Evolutionary conservation across 2,113 vertebrate species (phyloP).

Genomic region (Tachysurus vachellii): DNA sequence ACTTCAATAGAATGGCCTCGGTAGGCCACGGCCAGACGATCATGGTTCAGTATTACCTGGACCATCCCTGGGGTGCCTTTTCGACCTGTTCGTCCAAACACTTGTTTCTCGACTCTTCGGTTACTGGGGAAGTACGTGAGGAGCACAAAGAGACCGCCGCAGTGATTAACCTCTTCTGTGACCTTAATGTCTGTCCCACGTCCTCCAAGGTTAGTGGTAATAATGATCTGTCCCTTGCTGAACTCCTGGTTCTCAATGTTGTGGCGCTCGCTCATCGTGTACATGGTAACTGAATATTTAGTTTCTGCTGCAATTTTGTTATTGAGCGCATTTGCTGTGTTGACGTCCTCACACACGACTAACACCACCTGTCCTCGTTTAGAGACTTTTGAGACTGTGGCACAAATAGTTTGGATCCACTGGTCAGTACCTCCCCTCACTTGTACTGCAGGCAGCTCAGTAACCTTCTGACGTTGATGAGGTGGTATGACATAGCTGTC

Average conservation of each 20-base stretch:
- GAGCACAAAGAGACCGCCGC: constrained; percentile 51
- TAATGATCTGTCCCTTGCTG: constrained; percentile 34
- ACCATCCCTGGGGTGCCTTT: constrained; percentile 38
- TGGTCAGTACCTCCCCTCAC: constrained; percentile 21
- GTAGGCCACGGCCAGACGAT: too few relatives aligned
- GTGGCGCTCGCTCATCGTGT: constrained; percentile 53
- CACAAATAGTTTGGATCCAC: constrained; percentile 45
- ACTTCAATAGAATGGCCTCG: background rate
- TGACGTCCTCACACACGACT: constrained; percentile 53
- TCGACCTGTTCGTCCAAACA: constrained; percentile 47
- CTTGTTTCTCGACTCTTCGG: constrained; percentile 50
- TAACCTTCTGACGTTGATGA: constrained; percentile 46
- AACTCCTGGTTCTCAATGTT: constrained; percentile 48
- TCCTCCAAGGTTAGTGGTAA: constrained; percentile 51
- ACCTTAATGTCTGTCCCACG: constrained; percentile 52
- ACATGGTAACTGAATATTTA: constrained; percentile 37
- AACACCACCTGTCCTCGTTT: constrained; percentile 42
- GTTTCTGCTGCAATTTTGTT: background rate
- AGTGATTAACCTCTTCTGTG: constrained; percentile 30
- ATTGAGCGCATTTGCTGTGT: constrained; percentile 46
- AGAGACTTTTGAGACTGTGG: constrained; percentile 12
- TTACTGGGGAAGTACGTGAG: constrained; percentile 49
- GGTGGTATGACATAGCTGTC: constrained; percentile 44
- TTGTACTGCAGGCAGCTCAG: constrained; percentile 48
- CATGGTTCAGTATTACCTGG: too few relatives aligned